Base-by-base conservation (phyloP, 2,113 vertebrate species). In the Ptyas mucosa region DNA sequence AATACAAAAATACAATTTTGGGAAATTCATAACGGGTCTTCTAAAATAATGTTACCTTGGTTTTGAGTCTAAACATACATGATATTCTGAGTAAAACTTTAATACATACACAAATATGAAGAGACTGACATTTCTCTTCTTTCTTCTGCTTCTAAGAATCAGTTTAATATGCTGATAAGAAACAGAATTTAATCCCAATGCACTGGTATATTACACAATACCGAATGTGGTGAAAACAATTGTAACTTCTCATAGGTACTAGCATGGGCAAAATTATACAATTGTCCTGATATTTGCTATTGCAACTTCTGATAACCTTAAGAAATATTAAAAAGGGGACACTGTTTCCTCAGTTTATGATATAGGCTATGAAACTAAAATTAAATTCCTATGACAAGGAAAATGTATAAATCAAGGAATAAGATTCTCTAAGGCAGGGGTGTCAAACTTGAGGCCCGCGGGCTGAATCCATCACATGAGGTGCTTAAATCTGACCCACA, bases 231-330 rank as follows among this genome's bases (percentile, higher is more conserved):
- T 88, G 90, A 87, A 94, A 96, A 90, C 49, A 64, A 92, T 6
- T 87, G 93, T 85, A 93, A 92, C 58, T 89, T 95, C 93, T 90
- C 90, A 88, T 39, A 94, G 94, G 39, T 64, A 5, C 21, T 87
- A 24, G 54, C 89, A 95, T 51, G 46, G 75, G n/a, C 51, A 94
- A 86, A 96, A 94, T 96, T 95, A 95, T 39, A n/a, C 89, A 96
- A 96, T 85, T 92, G 94, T 85, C 87, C 69, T 86, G 92, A 43
- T 87, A 94, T 61, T 94, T 95, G 94, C 92, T 93, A 94, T 92
- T 96, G 88, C 94, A 96, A 96, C 94, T 94, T 93, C 54, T 94
- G 90, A 94, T 95, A 95, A 43, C 90, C 96, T 96, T 94, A 97
- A 96, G 96, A 95, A 93, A 75, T 75, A 34, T 75, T 95, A 91